Conservation (phyloP, 1,140 invertebrate genomes). For the Drosophila rufa region DNA sequence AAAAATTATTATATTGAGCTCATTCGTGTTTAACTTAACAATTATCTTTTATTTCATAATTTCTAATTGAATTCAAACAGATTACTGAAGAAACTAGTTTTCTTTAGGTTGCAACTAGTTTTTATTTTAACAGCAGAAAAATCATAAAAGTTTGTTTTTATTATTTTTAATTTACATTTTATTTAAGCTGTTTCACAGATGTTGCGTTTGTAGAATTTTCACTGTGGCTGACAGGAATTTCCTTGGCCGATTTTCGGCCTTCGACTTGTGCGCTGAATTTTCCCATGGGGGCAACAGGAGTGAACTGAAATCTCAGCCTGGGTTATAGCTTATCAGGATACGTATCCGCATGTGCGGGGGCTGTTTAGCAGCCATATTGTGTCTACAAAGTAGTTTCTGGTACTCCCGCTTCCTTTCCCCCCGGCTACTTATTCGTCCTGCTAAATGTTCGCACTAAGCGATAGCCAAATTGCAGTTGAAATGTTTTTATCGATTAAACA, state of each 20-base stretch:
- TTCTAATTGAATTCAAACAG: neutral
- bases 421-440: conserved; percentile 62
- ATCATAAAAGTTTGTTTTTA: neutral
- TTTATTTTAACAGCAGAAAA: no score
- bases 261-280: conserved; percentile 20
- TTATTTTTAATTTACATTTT: neutral
- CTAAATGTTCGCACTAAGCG: conserved; percentile 67
- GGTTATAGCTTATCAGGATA: conserved; percentile 1
- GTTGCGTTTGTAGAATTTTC: conserved; percentile 12
- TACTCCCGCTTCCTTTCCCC: neutral
- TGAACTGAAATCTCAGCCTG: conserved; percentile 41
- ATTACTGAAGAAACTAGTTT: no score
- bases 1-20: neutral
- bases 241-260: conserved; percentile 13
- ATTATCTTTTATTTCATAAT: no score
- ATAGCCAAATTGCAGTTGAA: conserved; percentile 77
- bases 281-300: conserved; percentile 46
- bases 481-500: conserved; percentile 80
- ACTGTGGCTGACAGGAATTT: conserved; percentile 7
- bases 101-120: no score
- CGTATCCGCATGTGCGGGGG: conserved; percentile 30
- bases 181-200: conserved; percentile 19
- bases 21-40: neutral
- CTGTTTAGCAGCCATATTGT: conserved; percentile 35
- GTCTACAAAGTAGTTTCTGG: conserved; percentile 45